These are phyloP conservation scores for Fulica atra DNA, from an alignment of 2,113 vertebrate genomes.

Conservation along the genomic window DNA sequence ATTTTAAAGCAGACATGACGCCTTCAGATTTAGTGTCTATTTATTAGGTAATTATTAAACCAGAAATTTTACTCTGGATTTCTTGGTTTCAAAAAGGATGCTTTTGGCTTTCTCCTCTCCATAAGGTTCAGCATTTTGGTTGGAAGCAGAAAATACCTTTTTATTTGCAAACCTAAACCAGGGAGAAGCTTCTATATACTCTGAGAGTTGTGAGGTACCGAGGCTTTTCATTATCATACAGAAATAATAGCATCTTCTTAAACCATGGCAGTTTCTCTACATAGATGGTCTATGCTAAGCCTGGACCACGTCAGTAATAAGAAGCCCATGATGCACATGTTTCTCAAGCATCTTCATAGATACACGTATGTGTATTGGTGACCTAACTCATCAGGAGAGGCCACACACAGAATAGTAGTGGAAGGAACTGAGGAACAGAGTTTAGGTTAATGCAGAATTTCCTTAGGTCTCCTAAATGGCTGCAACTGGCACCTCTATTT, in stretches of 20 bases:
- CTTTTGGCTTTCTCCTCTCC: not conserved
- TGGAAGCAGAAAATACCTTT: not conserved
- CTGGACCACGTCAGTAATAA: not conserved
- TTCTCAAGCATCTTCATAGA: not conserved
- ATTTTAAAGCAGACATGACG: not conserved
- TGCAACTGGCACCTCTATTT: constrained; percentile 69
- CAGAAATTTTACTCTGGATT: not conserved
- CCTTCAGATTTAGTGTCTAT: not conserved
- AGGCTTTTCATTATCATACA: not conserved
- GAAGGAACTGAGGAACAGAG: constrained; percentile 9
- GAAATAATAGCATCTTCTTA: not conserved
- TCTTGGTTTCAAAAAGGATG: not conserved
- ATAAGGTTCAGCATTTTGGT: not conserved
- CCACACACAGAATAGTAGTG: constrained; percentile 59
- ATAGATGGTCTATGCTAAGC: not conserved
- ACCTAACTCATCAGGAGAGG: constrained; percentile 25
- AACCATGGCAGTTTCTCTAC: not conserved
- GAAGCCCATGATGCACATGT: not conserved
- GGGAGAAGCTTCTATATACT: not conserved
- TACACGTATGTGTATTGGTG: not conserved
- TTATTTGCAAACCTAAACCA: not conserved
- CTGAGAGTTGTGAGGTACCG: not conserved
- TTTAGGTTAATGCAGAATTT: constrained; percentile 70
- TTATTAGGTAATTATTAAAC: not conserved
- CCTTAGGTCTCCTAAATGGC: constrained; percentile 62